Evolutionary conservation across 64 coral and sea anemone genomes (phyloP), one percentile per base, ranked within the genome.

Genomic region (Pocillopora damicornis): DNA sequence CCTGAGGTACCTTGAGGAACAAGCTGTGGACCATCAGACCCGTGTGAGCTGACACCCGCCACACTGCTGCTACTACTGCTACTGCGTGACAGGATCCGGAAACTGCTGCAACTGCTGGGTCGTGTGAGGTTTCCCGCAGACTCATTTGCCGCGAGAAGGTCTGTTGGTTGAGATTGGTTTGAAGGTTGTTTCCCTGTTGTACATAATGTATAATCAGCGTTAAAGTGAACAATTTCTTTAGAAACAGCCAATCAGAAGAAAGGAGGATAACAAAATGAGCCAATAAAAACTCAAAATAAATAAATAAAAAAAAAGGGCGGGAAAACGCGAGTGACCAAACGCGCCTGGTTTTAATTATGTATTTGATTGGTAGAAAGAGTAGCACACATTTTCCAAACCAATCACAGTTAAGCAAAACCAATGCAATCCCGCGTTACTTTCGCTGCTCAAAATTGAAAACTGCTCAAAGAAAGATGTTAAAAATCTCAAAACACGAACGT

Each of bases 71-170:
- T 51, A 51, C 42, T 51, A 74, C 94, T 96, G 16, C 94, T 96
- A 69, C 94, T 96, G 1, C 90, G 81, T 14, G 91, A 93, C 12
- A 93, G 56, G 58, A 96, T 71, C 77, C 88, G 87, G 66, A 96
- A 93, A 78, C 94, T 96, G 26, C 94, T 96, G 22, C 89, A 86
- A 8, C 94, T 96, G 84, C 94, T 96, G 12, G 61, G 75, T 56
- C 91, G 82, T 15, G 94, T 96, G 15, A 93, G 77, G 74, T 96
- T 81, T 20, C 87, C 90, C 35, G 73, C 36, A 18, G 81, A 67
- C 34, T 67, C 62, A 67, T 67, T 67, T 10, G 36, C 34, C 11
- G 5, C 12, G 37, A 65, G 81, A 34, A 11, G 58, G 58, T 57
- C 81, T 72, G 63, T 57, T 23, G 20, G 7, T 13, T 85, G 63